Conservation (phyloP, 2,113 vertebrate species). For the Fregata magnificens region DNA sequence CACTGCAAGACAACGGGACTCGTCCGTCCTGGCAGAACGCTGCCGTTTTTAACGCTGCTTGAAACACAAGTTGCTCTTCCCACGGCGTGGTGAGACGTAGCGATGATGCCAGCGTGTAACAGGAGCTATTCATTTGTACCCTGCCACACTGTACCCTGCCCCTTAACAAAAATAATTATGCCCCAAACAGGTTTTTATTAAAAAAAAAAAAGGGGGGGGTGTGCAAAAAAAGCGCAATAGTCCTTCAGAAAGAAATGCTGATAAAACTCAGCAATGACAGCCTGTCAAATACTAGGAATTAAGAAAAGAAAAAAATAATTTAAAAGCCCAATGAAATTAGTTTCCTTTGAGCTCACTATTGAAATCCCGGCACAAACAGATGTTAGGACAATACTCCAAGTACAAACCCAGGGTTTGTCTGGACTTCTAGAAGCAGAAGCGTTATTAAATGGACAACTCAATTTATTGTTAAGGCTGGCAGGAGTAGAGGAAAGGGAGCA, state of each 20-base stretch:
- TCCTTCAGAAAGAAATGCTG: background rate
- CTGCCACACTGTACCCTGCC: background rate
- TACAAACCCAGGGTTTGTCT: background rate
- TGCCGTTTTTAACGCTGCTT: background rate
- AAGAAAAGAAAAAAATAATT: background rate
- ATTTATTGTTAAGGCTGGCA: background rate
- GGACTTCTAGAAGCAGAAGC: background rate
- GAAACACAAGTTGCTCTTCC: constrained; percentile 1
- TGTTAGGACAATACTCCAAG: background rate
- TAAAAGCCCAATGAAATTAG: background rate
- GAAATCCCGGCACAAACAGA: background rate
- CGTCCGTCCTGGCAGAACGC: background rate
- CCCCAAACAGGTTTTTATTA: background rate
- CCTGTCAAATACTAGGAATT: background rate
- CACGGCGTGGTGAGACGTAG: background rate
- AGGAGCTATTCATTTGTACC: background rate
- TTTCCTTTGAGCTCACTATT: background rate
- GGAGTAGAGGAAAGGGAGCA: background rate
- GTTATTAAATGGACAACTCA: background rate
- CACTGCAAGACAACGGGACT: background rate
- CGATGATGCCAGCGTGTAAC: background rate
- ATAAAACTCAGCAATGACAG: background rate
- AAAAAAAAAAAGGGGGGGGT: background rate
- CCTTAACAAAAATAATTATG: background rate
- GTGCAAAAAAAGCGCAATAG: background rate